Evolutionary conservation across 1,140 invertebrate species (phyloP), one percentile per base, ranked within the genome.

Genomic region (Camponotus pennsylvanicus): DNA sequence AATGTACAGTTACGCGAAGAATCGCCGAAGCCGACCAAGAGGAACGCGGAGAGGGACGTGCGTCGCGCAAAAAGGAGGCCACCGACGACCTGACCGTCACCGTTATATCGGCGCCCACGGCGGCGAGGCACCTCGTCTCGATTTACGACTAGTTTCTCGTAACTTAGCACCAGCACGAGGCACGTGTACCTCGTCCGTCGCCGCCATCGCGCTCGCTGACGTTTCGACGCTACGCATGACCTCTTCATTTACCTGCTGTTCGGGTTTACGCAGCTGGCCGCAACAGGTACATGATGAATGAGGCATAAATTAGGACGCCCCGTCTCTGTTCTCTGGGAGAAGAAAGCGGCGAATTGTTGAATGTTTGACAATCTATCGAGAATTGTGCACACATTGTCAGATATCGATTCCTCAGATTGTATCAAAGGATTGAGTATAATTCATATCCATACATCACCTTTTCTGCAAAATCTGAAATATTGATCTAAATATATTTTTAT

Each of bases 101-200:
- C 94, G 94, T 94, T 94, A 94, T 94, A 93, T 94, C 76, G 91
- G 93, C 92, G 93, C 92, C 92, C 83, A 92, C 90, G 91, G 92
- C 91, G 89, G 92, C 91, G 88, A 92, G 89, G 91, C 91, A 92
- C 91, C 92, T 91, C 92, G 90, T 89, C 92, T 92, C 90, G 88
- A 92, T 92, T 89, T 89, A 88, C 87, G 79, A 86, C 88, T 86
- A 84, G 88, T 89, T 87, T 89, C 89, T 89, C 80, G 89, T 87
- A 90, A 87, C 87, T 88, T 77, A 67, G 76, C 75, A 78, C 77
- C 67, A 75, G 59, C 76, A 63, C 71, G 82, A 88, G 78, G 55
- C 80, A 63, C 76, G 82, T 89, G 78, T 85, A 70, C 85, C 76
- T 34, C 32, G 55, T 78, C n/a, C 85, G 18, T 69, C 27, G 40